Conservation (phyloP, 2,113 vertebrate species). For the Microtus oregoni region DNA sequence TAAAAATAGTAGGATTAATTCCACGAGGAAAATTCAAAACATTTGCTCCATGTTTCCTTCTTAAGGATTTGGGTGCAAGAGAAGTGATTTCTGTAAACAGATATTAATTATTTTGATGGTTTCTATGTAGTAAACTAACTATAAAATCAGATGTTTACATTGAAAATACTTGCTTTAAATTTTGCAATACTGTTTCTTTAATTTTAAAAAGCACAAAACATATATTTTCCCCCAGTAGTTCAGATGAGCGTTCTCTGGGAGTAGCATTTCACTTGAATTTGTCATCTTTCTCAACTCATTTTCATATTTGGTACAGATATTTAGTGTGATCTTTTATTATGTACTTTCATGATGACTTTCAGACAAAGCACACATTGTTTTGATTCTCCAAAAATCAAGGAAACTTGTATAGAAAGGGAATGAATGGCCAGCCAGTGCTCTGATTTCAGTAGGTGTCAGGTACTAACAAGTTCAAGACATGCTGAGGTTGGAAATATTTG, state of each 20-base stretch:
- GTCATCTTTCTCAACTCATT: background rate
- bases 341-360: background rate
- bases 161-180: background rate
- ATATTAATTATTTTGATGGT: constrained; percentile 11
- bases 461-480: background rate
- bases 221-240: background rate
- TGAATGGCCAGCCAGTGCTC: background rate
- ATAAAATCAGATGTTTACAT: background rate
- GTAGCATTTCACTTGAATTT: background rate
- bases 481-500: background rate
- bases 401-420: background rate
- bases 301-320: background rate
- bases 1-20: background rate
- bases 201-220: background rate
- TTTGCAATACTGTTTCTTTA: background rate
- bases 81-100: background rate
- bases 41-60: background rate
- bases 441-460: background rate
- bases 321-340: background rate
- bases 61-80: background rate
- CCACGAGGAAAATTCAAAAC: background rate
- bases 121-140: background rate
- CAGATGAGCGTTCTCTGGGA: background rate
- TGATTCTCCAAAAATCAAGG: background rate
- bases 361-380: background rate